These are phyloP conservation scores for Echeneis naucrates DNA, from an alignment of 2,797 vertebrate species.

Conservation along the genomic window DNA sequence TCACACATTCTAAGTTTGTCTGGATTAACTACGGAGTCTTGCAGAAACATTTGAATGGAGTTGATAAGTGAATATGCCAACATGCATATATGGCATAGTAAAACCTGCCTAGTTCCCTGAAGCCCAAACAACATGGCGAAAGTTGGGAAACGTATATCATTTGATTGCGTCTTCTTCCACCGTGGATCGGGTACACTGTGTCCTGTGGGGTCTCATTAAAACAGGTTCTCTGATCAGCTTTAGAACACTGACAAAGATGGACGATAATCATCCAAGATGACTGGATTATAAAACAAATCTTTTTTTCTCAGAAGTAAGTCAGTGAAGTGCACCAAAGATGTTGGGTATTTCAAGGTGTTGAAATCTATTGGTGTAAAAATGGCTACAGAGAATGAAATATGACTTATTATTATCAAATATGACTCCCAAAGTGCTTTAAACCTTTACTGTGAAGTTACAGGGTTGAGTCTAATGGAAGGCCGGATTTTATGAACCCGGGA, in stretches of 20 bases:
- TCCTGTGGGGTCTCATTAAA: conserved; percentile 53
- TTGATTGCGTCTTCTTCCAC: not conserved
- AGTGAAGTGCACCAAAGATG: not conserved
- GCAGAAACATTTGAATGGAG: not conserved
- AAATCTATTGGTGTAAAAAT: not conserved
- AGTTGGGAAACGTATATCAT: not conserved
- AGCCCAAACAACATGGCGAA: not conserved
- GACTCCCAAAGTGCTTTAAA: not conserved
- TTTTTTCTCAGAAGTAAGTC: not conserved
- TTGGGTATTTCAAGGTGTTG: not conserved
- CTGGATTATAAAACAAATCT: conserved; percentile 7
- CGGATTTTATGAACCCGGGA: too few relatives aligned
- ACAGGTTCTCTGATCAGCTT: conserved; percentile 38
- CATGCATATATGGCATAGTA: not conserved
- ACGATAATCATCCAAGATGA: conserved; percentile 11
- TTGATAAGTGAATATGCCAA: not conserved
- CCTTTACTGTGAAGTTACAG: not conserved
- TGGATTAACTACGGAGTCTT: not conserved
- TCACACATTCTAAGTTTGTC: not conserved
- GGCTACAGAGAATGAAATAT: not conserved
- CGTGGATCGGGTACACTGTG: conserved; percentile 2
- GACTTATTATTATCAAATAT: not conserved
- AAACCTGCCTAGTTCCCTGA: not conserved
- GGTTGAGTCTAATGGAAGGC: not conserved
- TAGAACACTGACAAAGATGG: conserved; percentile 15